These are phyloP conservation scores for Choristoneura fumiferana DNA, from an alignment of 1,140 invertebrate genomes.

Conservation along the genomic window DNA sequence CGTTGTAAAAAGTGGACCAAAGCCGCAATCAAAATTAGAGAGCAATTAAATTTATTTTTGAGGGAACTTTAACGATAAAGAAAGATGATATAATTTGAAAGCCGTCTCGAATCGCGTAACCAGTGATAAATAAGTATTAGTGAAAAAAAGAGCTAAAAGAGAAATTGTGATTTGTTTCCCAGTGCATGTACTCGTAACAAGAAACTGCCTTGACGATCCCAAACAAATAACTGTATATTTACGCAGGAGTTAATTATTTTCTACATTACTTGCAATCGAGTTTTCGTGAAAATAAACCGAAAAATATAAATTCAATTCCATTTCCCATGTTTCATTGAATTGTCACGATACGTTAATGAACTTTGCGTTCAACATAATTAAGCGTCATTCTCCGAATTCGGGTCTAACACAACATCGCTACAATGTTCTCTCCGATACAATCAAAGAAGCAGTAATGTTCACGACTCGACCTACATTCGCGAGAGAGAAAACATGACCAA, in stretches of 20 bases:
- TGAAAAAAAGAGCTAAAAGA: constrained; percentile 22
- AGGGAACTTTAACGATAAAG: neutral
- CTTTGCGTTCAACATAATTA: constrained; percentile 9
- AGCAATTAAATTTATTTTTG: neutral
- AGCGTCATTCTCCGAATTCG: constrained; percentile 19
- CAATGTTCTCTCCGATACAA: constrained; percentile 45
- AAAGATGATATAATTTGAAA: neutral
- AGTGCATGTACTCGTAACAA: no score
- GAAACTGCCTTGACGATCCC: no score
- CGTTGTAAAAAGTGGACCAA: neutral
- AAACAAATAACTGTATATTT: no score
- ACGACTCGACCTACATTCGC: constrained; percentile 56
- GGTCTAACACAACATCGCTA: constrained; percentile 40
- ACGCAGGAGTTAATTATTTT: no score
- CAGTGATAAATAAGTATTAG: constrained; percentile 23
- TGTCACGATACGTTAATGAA: neutral
- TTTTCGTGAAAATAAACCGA: no score
- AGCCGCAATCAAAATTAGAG: constrained; percentile 5
- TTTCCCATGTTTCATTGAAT: constrained; percentile 21
- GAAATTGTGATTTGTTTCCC: constrained; percentile 22
- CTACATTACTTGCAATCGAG: no score
- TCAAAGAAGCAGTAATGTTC: constrained; percentile 53
- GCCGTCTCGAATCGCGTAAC: neutral
- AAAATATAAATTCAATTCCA: constrained; percentile 25
- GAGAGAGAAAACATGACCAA: constrained; percentile 61